Evolutionary conservation across 2,797 vertebrate genomes (phyloP).

Genomic region (Notolabrus celidotus): DNA sequence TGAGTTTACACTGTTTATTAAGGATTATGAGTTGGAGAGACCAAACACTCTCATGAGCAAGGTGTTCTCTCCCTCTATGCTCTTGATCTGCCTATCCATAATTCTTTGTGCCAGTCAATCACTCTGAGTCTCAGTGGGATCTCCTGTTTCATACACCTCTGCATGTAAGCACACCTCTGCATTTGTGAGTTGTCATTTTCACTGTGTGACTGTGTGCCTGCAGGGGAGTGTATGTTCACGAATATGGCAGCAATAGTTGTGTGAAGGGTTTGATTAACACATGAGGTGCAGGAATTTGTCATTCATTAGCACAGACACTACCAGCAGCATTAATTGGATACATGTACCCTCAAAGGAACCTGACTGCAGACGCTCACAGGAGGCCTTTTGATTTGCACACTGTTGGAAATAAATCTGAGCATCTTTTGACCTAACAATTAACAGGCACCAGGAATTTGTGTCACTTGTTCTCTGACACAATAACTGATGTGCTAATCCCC

Average conservation of each 20-base stretch:
- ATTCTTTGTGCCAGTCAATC: slow-evolving; percentile 19
- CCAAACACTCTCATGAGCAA: slow-evolving; percentile 38
- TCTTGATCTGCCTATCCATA: slow-evolving; percentile 20
- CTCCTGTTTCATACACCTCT: slow-evolving; percentile 16
- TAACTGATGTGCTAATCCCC: slow-evolving; percentile 30
- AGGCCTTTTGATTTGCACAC: slow-evolving; percentile 52
- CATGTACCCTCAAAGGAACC: slow-evolving; percentile 42
- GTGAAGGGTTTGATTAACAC: slow-evolving; percentile 49
- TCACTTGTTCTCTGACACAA: slow-evolving; percentile 4
- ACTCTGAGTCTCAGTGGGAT: slow-evolving; percentile 15
- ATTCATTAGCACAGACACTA: slow-evolving; percentile 51
- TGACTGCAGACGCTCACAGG: slow-evolving; percentile 22
- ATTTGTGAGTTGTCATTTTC: slow-evolving; percentile 8
- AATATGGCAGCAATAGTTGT: not conserved
- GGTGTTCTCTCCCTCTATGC: slow-evolving; percentile 13
- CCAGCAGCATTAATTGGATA: slow-evolving; percentile 48
- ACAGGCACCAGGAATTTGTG: slow-evolving; percentile 7
- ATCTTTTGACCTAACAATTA: slow-evolving; percentile 33
- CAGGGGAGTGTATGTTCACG: not conserved
- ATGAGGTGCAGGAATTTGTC: slow-evolving; percentile 42
- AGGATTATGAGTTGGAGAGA: slow-evolving; percentile 67
- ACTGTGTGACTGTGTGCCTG: not conserved
- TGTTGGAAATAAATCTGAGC: slow-evolving; percentile 38
- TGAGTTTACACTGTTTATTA: slow-evolving; percentile 68
- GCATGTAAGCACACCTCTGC: slow-evolving; percentile 16